These are phyloP conservation scores for Cinara cedri DNA, from an alignment of 2,888 invertebrate species.

Conservation along the genomic window DNA sequence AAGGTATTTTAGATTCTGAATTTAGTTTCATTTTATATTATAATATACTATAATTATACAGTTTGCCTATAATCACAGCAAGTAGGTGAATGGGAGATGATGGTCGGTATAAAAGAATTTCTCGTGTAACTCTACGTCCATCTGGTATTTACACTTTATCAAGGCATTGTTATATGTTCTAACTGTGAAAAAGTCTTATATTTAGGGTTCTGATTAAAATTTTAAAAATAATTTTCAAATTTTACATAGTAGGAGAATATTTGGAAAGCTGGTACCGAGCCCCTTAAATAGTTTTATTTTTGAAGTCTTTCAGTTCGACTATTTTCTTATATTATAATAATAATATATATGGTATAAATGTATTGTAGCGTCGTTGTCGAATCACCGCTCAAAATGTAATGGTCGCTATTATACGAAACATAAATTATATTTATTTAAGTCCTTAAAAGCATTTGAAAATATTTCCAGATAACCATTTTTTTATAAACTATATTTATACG, in stretches of 20 bases:
- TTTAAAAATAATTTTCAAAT: no score
- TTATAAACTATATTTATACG: slow-evolving; percentile 15
- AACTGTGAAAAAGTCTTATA: no score
- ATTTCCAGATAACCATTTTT: slow-evolving; percentile 33
- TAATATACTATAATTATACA: no score
- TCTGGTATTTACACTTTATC: background rate
- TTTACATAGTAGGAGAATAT: no score
- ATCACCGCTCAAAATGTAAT: slow-evolving; percentile 32
- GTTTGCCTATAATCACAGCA: no score
- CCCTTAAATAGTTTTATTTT: slow-evolving; percentile 36
- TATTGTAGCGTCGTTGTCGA: background rate
- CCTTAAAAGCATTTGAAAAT: slow-evolving; percentile 52
- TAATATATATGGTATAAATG: no score
- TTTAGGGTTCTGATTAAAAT: no score
- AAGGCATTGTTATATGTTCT: no score
- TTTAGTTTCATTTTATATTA: no score
- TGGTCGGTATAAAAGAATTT: background rate
- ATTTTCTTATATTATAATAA: slow-evolving; percentile 26
- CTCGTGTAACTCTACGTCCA: slow-evolving; percentile 7
- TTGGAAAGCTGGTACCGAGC: no score
- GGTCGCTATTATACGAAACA: slow-evolving; percentile 20
- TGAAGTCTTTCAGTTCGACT: slow-evolving; percentile 31
- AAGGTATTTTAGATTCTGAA: no score
- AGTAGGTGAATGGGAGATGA: no score
- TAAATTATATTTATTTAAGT: slow-evolving; percentile 49